These are phyloP conservation scores for Mastacembelus armatus DNA, from an alignment of 2,797 vertebrate species.

Conservation along the genomic window DNA sequence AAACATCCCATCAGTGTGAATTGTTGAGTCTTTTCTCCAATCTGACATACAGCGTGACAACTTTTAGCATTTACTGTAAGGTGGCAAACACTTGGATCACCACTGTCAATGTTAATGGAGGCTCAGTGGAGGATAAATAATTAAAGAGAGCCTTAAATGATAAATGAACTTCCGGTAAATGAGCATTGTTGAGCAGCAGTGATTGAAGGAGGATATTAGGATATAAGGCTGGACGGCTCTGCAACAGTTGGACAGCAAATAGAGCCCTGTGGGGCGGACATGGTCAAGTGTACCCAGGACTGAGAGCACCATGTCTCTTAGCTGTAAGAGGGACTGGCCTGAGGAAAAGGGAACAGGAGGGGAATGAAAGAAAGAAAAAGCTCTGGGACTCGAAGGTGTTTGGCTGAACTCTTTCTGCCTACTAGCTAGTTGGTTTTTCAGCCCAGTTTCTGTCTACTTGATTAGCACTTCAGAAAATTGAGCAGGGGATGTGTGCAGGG, in stretches of 20 bases:
- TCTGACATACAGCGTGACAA: slow-evolving; percentile 46
- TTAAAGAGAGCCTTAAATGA: slow-evolving; percentile 70
- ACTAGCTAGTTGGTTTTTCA: slow-evolving; percentile 53
- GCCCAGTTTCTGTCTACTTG: slow-evolving; percentile 45
- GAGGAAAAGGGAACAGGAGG: slow-evolving; percentile 10
- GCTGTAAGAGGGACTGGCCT: slow-evolving; percentile 35
- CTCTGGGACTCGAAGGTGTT: slow-evolving; percentile 33
- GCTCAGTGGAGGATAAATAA: slow-evolving; percentile 66
- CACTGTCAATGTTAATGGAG: slow-evolving; percentile 53
- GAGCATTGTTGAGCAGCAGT: slow-evolving; percentile 51
- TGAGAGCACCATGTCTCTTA: too few relatives aligned
- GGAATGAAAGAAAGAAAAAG: slow-evolving; percentile 7
- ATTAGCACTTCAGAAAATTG: slow-evolving; percentile 64
- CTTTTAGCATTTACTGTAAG: slow-evolving; percentile 56
- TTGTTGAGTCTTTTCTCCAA: slow-evolving; percentile 35
- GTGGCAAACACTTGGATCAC: slow-evolving; percentile 48
- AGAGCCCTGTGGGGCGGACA: slow-evolving; percentile 26
- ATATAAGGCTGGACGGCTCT: slow-evolving; percentile 42
- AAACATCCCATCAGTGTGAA: too few relatives aligned
- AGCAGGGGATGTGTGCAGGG: slow-evolving; percentile 31
- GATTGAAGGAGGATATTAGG: slow-evolving; percentile 49
- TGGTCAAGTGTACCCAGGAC: slow-evolving; percentile 54
- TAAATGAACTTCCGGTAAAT: slow-evolving; percentile 70
- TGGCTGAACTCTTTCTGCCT: slow-evolving; percentile 39
- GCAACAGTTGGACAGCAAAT: slow-evolving; percentile 37